A percentile compares a stretch with the other conserved stretches of the same genome.
phyloP scores from a whole-genome alignment of 2,888 invertebrate genomes.

The Prenolepis imparis region DNA sequence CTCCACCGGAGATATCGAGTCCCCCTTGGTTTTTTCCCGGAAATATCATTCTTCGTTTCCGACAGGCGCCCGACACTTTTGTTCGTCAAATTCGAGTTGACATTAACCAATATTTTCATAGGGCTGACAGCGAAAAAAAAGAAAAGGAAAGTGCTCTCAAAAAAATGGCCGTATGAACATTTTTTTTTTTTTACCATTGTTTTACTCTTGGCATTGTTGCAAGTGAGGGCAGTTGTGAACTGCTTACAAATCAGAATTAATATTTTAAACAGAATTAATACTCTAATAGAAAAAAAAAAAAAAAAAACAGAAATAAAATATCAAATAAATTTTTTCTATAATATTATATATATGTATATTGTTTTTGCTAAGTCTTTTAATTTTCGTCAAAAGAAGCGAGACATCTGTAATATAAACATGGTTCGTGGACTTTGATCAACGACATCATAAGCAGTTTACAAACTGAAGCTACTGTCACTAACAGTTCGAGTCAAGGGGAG shows the following conservation, averaged over 20 bases:
- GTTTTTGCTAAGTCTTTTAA: background rate
- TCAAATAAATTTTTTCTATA: background rate
- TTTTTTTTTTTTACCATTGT: slow-evolving; percentile 22
- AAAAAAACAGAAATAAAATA: no score
- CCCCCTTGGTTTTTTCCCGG: slow-evolving; percentile 8
- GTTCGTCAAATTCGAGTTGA: slow-evolving; percentile 44
- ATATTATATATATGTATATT: background rate
- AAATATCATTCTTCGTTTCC: slow-evolving; percentile 25
- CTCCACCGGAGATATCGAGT: background rate
- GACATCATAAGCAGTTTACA: slow-evolving; percentile 25
- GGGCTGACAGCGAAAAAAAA: background rate
- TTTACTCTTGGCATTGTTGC: background rate
- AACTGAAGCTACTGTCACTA: slow-evolving; percentile 78
- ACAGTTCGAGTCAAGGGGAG: slow-evolving; percentile 70
- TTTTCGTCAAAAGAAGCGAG: background rate
- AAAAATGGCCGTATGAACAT: background rate
- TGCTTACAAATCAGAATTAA: slow-evolving; percentile 10
- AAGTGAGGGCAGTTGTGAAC: no score
- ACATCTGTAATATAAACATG: background rate
- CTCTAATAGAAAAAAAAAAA: background rate
- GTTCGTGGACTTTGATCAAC: slow-evolving; percentile 9
- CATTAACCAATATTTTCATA: slow-evolving; percentile 8
- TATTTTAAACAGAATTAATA: background rate
- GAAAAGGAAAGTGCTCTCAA: background rate
- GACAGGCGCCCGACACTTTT: slow-evolving; percentile 33